Evolutionary conservation across 2,113 vertebrate species (phyloP).

Genomic region (Hippocampus comes): DNA sequence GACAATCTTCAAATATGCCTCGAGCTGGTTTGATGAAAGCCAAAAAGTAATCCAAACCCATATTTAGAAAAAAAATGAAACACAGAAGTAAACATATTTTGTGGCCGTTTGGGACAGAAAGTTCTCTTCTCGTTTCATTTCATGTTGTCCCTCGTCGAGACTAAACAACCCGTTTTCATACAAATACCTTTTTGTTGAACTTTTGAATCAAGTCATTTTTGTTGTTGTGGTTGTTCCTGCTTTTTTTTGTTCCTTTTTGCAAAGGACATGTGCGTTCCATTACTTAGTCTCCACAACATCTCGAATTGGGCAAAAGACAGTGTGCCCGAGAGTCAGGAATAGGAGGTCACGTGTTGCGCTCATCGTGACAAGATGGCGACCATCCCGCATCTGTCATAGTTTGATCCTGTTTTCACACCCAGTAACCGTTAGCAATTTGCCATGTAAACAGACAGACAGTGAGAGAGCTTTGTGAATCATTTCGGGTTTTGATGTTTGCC

Average conservation of each 20-base stretch:
- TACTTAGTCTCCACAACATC: constrained; percentile 54
- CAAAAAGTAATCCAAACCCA: constrained; percentile 46
- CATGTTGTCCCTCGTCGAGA: constrained; percentile 6
- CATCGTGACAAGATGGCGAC: constrained; percentile 45
- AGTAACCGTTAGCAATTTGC: constrained; percentile 23
- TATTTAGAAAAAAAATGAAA: constrained; percentile 36
- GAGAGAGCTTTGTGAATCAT: background rate
- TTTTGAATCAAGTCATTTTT: constrained; percentile 47
- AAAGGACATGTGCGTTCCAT: constrained; percentile 60
- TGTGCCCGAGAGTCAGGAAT: constrained; percentile 47
- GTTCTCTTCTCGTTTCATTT: constrained; percentile 18
- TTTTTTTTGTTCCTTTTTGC: constrained; percentile 15
- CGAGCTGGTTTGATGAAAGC: constrained; percentile 42
- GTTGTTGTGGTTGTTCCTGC: constrained; percentile 12
- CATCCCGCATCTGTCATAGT: constrained; percentile 31
- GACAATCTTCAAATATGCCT: constrained; percentile 36
- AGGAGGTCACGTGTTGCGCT: constrained; percentile 58
- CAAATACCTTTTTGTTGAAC: constrained; percentile 52
- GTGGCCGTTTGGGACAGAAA: background rate
- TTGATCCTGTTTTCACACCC: constrained; percentile 30
- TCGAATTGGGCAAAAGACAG: constrained; percentile 58
- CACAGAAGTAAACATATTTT: constrained; percentile 23
- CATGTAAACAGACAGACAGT: constrained; percentile 29
- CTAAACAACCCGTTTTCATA: constrained; percentile 39
- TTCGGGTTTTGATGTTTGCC: background rate